These are phyloP conservation scores for Genyomyrus donnyi DNA, from an alignment of 2,113 vertebrate genomes.

Conservation along the genomic window DNA sequence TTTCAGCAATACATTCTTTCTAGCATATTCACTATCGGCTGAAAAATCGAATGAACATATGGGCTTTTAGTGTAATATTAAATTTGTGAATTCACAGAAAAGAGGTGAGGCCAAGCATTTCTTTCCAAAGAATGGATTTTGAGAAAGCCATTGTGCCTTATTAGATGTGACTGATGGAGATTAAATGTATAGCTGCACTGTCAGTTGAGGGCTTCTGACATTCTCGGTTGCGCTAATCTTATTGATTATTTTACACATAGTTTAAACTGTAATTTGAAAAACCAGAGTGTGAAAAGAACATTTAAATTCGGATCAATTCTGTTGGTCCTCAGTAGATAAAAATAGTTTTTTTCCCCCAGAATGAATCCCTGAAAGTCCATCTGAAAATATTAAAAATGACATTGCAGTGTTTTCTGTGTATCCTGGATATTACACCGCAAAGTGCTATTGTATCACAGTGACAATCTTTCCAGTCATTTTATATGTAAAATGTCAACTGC, in stretches of 20 bases:
- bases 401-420: background rate
- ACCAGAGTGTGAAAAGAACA: background rate
- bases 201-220: background rate
- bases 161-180: background rate
- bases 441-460: background rate
- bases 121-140: background rate
- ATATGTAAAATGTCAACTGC: background rate
- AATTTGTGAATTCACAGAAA: background rate
- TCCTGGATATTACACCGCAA: background rate
- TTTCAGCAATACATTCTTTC: background rate
- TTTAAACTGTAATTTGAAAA: constrained; percentile 1
- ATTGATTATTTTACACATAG: background rate
- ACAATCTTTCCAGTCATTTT: background rate
- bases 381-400: background rate
- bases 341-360: background rate
- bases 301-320: background rate
- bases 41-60: background rate
- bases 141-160: background rate
- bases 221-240: background rate
- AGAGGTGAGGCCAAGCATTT: background rate
- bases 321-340: background rate
- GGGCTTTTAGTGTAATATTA: background rate
- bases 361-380: background rate
- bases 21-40: background rate
- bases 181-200: background rate